Base-by-base conservation (phyloP, 2,888 invertebrate species). In the Spialia ferax region DNA sequence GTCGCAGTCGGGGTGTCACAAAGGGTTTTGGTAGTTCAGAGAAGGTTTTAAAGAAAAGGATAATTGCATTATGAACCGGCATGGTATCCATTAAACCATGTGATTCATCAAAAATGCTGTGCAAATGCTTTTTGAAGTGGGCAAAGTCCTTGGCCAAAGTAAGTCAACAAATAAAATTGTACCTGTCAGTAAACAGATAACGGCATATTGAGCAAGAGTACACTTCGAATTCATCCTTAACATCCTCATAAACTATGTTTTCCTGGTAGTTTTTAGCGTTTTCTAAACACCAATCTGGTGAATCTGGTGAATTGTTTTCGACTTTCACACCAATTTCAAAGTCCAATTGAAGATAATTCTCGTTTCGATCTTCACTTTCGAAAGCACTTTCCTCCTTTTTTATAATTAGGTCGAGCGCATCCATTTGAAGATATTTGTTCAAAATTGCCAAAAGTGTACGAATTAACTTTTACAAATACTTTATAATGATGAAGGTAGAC, bases 171-270 rank as follows among this genome's bases (percentile, higher is more conserved):
- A 32, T 8, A 32, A 52, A 52, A 13, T 1, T 20, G 57, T 23
- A 77, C 77, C 73, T 70, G 59, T 77, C 68, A 8, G 52, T 18
- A 70, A 74, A 77, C 57, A 69, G 50, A 67, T 45, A 52, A 20
- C 29, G 50, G 15, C 77, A 77, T 26, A 73, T 15, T 3, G 42
- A 18, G 55, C 77, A 77, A 8, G 69, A 68, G 3, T 62, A 42
- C 2, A 38, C 18, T 38, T 59, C 57, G 1, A 38, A 32, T 1
- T 70, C 71, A 8, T 70, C 57, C 15, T 56, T 65, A 15, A 68
- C 26, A 26, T 69, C 57, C 7, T 71, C 60, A 29, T 66, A 66
- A 15, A 20, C 48, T 54, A 67, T 15, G 15, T 48, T 22, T 4
- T 59, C 61, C 23, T 59, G 35, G 50, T 62, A 35, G 5, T 26